These are phyloP conservation scores for Agonum fuliginosum DNA, from an alignment of 2,888 invertebrate genomes.

Conservation along the genomic window DNA sequence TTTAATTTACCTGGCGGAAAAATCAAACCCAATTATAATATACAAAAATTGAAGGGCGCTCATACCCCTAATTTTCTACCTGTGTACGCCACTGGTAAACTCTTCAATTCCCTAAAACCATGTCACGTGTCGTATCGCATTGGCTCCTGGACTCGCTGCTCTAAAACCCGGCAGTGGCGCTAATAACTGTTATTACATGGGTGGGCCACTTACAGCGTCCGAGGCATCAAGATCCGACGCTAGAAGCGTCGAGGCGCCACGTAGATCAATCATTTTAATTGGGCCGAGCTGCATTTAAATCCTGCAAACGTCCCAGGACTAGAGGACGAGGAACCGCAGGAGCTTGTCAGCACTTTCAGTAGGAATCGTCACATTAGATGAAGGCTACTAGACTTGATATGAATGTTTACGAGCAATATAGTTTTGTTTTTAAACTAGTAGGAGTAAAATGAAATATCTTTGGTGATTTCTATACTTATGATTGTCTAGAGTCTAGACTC, in stretches of 20 bases:
- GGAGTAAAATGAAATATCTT: too few species aligned
- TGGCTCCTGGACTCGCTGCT: background rate
- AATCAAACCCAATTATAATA: too few species aligned
- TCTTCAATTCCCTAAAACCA: background rate
- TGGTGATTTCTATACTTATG: too few species aligned
- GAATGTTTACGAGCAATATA: too few species aligned
- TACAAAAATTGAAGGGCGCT: too few species aligned
- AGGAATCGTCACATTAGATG: background rate
- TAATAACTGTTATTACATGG: slow-evolving; percentile 57
- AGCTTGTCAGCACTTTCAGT: slow-evolving; percentile 6
- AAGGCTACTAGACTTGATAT: too few species aligned
- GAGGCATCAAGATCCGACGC: background rate
- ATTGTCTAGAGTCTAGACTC: too few species aligned
- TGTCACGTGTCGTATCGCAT: slow-evolving; percentile 35
- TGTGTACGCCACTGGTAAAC: too few species aligned
- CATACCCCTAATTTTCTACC: too few species aligned
- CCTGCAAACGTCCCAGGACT: background rate
- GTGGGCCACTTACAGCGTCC: slow-evolving; percentile 45
- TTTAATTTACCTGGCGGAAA: too few species aligned
- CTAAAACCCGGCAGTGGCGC: slow-evolving; percentile 42
- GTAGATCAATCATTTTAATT: slow-evolving; percentile 57
- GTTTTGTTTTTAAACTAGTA: too few species aligned
- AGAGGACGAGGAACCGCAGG: background rate
- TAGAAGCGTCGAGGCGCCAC: background rate
- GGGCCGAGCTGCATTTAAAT: slow-evolving; percentile 46